phyloP scores from a whole-genome alignment of 2,113 vertebrate genomes.

The Odobenus rosmarus region DNA sequence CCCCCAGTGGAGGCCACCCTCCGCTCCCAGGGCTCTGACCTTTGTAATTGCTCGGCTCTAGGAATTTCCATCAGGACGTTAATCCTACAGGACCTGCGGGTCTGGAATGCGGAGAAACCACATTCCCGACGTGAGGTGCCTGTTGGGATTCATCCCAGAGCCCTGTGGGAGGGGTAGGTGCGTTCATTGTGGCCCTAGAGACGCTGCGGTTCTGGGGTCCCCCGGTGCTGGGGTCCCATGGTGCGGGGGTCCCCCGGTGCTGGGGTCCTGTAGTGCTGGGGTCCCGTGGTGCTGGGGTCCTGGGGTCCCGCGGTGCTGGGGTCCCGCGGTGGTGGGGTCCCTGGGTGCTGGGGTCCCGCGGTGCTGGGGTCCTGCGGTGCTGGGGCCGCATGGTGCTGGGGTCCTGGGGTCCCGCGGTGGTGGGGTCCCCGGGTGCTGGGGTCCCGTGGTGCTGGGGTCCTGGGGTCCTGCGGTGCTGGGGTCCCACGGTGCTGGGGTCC shows the following conservation, averaged over 20 bases:
- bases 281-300: no score
- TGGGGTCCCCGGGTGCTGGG: no score
- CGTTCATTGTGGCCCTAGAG: not conserved
- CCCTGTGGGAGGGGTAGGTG: accelerated
- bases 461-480: not conserved
- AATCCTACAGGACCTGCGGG: not conserved
- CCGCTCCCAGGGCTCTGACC: not conserved
- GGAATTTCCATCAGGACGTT: not conserved
- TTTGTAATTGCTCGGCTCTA: not conserved
- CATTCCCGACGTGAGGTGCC: not conserved
- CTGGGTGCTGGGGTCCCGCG: no score
- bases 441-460: no score
- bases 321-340: not conserved
- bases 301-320: not conserved
- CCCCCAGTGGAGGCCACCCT: no score
- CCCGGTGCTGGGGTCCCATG: no score
- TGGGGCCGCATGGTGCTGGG: no score
- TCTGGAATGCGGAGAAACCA: not conserved
- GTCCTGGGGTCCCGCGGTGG: no score
- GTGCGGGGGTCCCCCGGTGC: not conserved
- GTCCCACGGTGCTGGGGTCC: no score
- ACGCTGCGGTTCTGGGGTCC: not conserved
- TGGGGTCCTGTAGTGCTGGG: not conserved
- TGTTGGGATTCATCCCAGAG: not conserved
- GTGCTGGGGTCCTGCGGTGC: not conserved